Conservation (phyloP, 2,113 vertebrate genomes). For the Laticauda laticaudata region DNA sequence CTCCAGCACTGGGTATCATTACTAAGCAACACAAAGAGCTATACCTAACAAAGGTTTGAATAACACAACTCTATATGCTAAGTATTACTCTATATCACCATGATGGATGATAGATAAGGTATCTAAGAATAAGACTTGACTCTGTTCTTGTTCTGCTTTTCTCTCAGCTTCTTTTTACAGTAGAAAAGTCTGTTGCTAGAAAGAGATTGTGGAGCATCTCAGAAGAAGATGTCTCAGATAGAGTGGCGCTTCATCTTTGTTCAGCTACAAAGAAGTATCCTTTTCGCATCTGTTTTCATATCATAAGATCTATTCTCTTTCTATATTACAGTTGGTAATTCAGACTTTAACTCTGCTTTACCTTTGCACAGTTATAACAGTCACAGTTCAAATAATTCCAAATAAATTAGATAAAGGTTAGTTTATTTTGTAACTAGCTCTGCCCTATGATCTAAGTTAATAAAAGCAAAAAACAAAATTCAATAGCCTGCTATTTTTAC, state of each 20-base stretch:
- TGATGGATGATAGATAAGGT: neutral
- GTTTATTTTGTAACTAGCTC: neutral
- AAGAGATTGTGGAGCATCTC: constrained; percentile 79
- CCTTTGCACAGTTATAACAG: neutral
- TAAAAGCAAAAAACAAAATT: neutral
- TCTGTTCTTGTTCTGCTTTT: constrained; percentile 17
- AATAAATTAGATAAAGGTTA: neutral
- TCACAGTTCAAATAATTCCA: neutral
- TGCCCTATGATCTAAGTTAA: neutral
- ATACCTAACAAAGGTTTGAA: neutral
- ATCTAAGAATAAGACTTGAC: neutral
- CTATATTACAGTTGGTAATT: neutral
- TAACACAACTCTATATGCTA: neutral
- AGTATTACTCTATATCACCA: neutral
- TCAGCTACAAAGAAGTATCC: constrained; percentile 92
- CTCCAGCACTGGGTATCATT: neutral
- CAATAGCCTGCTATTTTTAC: neutral
- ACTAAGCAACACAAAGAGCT: neutral
- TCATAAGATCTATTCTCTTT: neutral
- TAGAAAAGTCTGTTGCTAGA: constrained; percentile 83
- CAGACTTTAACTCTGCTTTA: neutral
- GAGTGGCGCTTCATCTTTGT: constrained; percentile 84
- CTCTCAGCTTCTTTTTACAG: constrained; percentile 83
- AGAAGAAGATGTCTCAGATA: constrained; percentile 83
- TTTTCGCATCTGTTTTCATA: constrained; percentile 10